These are phyloP conservation scores for Philereme vetulata DNA, from an alignment of 2,888 invertebrate genomes.

Conservation along the genomic window DNA sequence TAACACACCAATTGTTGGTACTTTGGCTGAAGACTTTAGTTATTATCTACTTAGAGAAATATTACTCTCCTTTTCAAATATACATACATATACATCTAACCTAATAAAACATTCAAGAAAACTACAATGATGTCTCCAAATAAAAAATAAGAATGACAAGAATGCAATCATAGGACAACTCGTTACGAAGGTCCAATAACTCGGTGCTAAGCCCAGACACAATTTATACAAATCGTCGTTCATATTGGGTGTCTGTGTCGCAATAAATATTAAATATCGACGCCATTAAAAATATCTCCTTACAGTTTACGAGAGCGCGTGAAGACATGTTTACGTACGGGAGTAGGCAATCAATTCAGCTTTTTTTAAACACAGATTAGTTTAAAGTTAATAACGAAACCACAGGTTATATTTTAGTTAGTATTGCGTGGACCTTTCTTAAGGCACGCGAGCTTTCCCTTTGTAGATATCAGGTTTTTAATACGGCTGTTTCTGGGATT, in stretches of 20 bases:
- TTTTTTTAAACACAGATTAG: constrained; percentile 54
- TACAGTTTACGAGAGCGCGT: constrained; percentile 80
- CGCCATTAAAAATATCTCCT: constrained; percentile 81
- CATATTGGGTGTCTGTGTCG: constrained; percentile 81
- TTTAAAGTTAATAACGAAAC: constrained; percentile 4
- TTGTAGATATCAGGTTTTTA: constrained; percentile 42
- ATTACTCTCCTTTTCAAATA: too few relatives aligned
- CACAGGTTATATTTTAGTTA: neutral
- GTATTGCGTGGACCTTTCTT: constrained; percentile 39
- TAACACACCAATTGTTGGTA: too few relatives aligned
- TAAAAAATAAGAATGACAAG: constrained; percentile 14
- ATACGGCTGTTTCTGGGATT: neutral
- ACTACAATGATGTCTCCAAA: neutral
- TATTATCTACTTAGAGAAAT: too few relatives aligned
- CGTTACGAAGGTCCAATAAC: constrained; percentile 26
- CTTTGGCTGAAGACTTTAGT: too few relatives aligned
- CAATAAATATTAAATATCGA: constrained; percentile 84
- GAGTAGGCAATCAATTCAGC: constrained; percentile 71
- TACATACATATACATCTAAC: too few relatives aligned
- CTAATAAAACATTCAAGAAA: constrained; percentile 1
- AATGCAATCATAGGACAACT: constrained; percentile 29
- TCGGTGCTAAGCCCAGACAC: constrained; percentile 29
- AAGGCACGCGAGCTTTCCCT: constrained; percentile 62
- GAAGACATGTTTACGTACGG: constrained; percentile 79
- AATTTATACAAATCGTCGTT: constrained; percentile 75